Conservation (phyloP, 2,113 vertebrate species). For the Orthonyx spaldingii region DNA sequence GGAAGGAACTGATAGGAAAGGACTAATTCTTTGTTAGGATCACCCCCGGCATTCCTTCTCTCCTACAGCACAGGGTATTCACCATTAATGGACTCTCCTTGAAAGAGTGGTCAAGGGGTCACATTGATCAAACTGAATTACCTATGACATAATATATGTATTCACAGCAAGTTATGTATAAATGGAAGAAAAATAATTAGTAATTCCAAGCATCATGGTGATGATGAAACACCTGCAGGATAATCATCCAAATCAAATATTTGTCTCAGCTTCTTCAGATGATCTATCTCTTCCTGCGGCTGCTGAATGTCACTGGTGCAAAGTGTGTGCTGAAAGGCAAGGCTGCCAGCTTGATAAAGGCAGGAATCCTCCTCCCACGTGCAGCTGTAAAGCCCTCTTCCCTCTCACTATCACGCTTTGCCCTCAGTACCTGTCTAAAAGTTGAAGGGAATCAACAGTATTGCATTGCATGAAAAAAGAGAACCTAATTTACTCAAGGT, state of each 20-base stretch:
- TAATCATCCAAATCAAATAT: constrained; percentile 79
- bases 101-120: neutral
- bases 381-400: neutral
- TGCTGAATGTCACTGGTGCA: constrained; percentile 46
- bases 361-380: neutral
- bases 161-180: constrained; percentile 26
- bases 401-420: neutral
- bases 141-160: neutral
- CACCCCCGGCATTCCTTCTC: neutral
- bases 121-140: constrained; percentile 25
- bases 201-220: constrained; percentile 50
- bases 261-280: constrained; percentile 67
- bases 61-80: neutral
- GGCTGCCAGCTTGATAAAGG: neutral
- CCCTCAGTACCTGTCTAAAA: neutral
- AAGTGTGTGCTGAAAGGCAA: constrained; percentile 47
- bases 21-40: neutral
- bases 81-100: neutral
- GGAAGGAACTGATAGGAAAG: neutral
- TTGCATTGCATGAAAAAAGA: neutral
- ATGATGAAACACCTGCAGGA: constrained; percentile 75
- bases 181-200: constrained; percentile 66
- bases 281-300: constrained; percentile 59
- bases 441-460: neutral
- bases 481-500: neutral